Evolutionary conservation across 2,113 vertebrate species (phyloP), one percentile per base, ranked within the genome.

Genomic region (Rhombomys opimus): DNA sequence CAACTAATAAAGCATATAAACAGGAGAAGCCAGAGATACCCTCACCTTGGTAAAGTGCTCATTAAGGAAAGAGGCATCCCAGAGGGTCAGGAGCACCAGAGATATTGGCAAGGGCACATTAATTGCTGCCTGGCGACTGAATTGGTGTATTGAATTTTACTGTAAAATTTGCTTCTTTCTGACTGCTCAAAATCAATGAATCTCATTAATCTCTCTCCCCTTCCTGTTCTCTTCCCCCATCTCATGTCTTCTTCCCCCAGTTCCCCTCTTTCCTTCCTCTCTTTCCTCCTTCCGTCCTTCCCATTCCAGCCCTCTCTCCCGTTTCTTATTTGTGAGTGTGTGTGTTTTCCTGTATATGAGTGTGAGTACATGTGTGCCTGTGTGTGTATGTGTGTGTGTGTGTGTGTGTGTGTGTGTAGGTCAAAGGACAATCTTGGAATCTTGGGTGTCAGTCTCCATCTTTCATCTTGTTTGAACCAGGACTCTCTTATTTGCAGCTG

Each of bases 101-200:
- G 3, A 78, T 14, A 0, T 68, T 89, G 82, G 54, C 35, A 63
- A 93, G 75, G 52, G 61, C 27, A 87, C 46, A 82, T 91, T 72
- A 91, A 87, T 68, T 91, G 76, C 35, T 85, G 38, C 65, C 85
- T 57, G 25, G 57, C 54, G 67, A 82, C 57, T 95, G 91, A 92
- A 84, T 96, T 77, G 76, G n/a, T 57, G 22, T 81, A 86, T 73
- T 94, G 81, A 35, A 90, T 70, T 95, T 54, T 61, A 18, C 52
- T 90, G 30, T 14, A 70, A 67, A 92, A 63, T n/a, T 89, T 93
- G 68, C 70, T 85, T 94, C 20, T 88, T 90, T 95, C 52, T 90
- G 25, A 54, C 92, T 30, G 95, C 70, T 95, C 25, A 65, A 61
- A 73, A 84, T 94, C 76, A 91, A 1, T 91, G 82, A 75, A 63